Conservation (phyloP, 2,113 vertebrate species). For the Hystrix brachyura region DNA sequence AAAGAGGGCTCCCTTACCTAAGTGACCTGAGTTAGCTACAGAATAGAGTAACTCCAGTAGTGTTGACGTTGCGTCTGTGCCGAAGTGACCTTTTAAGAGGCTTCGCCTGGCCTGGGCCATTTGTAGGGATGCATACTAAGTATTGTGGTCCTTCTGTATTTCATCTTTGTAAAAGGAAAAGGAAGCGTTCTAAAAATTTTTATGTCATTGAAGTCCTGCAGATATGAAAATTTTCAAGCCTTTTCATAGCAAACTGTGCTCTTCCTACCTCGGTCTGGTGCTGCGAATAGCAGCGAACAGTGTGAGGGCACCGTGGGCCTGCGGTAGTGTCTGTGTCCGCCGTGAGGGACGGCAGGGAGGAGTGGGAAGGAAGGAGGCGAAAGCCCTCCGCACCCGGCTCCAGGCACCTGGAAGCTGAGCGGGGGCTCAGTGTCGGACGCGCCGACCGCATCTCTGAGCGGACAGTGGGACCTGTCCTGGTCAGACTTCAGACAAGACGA, state of each 20-base stretch:
- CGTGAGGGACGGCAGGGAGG: fast-evolving
- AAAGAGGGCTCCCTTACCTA: not conserved
- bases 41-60: not conserved
- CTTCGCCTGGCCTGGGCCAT: not conserved
- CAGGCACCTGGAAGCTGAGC: not conserved
- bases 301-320: fast-evolving
- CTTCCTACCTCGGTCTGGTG: fast-evolving
- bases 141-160: not conserved
- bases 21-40: not conserved
- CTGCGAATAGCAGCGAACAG: no score
- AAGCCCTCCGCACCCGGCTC: not conserved
- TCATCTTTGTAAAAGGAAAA: not conserved
- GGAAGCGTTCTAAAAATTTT: not conserved
- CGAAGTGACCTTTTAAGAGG: not conserved
- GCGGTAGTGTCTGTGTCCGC: fast-evolving
- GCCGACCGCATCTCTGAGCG: not conserved
- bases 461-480: not conserved
- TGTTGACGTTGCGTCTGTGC: no score
- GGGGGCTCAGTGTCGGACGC: not conserved
- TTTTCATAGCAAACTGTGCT: not conserved
- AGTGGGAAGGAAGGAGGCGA: not conserved
- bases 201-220: not conserved
- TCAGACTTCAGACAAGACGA: not conserved
- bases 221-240: not conserved
- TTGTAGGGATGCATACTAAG: not conserved